phyloP scores from a whole-genome alignment of 2,113 vertebrate species.

The Todiramphus chloris region DNA sequence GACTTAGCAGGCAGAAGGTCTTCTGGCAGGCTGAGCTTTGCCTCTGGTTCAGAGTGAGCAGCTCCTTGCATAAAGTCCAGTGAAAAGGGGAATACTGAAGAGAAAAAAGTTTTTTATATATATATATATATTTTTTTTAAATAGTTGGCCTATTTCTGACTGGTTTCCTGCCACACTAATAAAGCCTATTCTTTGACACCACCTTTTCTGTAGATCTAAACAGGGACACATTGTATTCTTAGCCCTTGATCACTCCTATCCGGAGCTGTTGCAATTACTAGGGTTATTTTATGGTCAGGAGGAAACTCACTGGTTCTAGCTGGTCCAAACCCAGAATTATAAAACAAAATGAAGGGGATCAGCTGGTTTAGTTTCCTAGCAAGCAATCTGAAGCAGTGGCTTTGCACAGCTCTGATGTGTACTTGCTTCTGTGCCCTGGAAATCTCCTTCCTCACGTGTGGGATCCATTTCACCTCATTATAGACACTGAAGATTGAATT shows the following conservation, averaged over 20 bases:
- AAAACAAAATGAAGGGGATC: neutral
- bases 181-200: neutral
- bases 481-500: neutral
- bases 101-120: neutral
- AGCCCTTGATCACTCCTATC: neutral
- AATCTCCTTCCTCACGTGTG: neutral
- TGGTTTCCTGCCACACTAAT: neutral
- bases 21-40: neutral
- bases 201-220: neutral
- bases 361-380: neutral
- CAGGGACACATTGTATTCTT: neutral
- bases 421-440: neutral
- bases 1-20: neutral
- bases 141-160: neutral
- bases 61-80: neutral
- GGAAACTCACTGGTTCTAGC: neutral
- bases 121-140: neutral
- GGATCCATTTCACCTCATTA: constrained; percentile 10
- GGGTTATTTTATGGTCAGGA: neutral
- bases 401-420: neutral
- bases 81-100: neutral
- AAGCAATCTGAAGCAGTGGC: neutral
- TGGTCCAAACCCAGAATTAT: neutral
- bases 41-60: neutral
- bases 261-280: neutral